phyloP scores from a whole-genome alignment of 1,140 invertebrate species.

The Olivierus martensii region DNA sequence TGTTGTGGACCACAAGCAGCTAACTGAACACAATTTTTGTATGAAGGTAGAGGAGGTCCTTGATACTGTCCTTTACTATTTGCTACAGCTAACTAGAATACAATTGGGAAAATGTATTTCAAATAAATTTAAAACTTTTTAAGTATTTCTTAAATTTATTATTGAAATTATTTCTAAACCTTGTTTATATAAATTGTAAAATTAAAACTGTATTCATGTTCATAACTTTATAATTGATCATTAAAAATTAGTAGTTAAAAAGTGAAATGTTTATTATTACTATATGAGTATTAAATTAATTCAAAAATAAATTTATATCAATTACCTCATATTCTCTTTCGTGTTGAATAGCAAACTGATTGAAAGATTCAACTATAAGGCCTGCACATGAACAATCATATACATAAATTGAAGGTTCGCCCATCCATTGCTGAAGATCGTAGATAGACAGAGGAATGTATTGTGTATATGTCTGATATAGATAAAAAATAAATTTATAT shows the following conservation, averaged over 20 bases:
- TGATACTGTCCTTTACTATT: conserved; percentile 4
- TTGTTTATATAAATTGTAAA: too few relatives aligned
- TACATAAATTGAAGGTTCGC: conserved; percentile 94
- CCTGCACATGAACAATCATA: conserved; percentile 99
- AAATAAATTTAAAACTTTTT: too few relatives aligned
- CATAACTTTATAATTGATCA: too few relatives aligned
- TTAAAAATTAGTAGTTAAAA: too few relatives aligned
- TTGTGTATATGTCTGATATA: conserved; percentile 89
- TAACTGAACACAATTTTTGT: conserved; percentile 87
- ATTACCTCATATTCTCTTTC: conserved; percentile 67
- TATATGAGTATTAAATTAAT: too few relatives aligned
- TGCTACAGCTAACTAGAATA: neutral
- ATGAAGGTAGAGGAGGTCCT: conserved; percentile 26
- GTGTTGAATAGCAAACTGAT: conserved; percentile 80
- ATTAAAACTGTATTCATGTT: too few relatives aligned
- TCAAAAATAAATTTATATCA: too few relatives aligned
- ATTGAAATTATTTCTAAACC: too few relatives aligned
- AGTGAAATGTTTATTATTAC: too few relatives aligned
- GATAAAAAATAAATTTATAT: conserved; percentile 23
- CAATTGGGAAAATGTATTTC: neutral
- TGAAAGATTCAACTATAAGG: conserved; percentile 85
- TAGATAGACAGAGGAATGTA: conserved; percentile 98
- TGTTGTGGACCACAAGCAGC: conserved; percentile 86
- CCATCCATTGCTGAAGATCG: conserved; percentile 98
- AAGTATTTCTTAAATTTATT: too few relatives aligned